Conservation (phyloP, 1,140 invertebrate species). For the Leptoteleia sp. region DNA sequence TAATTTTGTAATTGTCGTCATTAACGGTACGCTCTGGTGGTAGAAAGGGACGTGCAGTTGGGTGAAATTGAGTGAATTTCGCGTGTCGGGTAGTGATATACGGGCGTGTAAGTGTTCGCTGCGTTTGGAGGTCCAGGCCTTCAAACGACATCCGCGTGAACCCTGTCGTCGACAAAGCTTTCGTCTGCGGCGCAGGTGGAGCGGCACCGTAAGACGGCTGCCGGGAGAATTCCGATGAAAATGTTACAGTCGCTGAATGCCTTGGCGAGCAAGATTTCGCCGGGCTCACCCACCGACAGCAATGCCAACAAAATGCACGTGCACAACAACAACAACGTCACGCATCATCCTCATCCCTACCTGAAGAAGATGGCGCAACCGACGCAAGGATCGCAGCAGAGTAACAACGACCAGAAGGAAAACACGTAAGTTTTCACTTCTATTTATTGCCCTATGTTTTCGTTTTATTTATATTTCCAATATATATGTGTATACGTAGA, state of each 20-base stretch:
- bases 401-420: constrained; percentile 78
- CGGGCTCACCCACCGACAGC: constrained; percentile 83
- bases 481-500: too few species aligned
- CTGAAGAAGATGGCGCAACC: constrained; percentile 75
- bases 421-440: constrained; percentile 75
- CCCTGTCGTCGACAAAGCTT: constrained; percentile 73
- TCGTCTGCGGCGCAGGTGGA: constrained; percentile 63
- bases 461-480: constrained; percentile 3
- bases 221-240: constrained; percentile 76
- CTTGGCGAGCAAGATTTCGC: constrained; percentile 90
- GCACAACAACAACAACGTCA: constrained; percentile 82
- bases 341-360: constrained; percentile 77
- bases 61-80: constrained; percentile 10
- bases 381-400: constrained; percentile 67
- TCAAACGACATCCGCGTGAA: constrained; percentile 71
- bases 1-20: not conserved
- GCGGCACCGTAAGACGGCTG: constrained; percentile 68
- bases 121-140: constrained; percentile 74
- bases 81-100: constrained; percentile 11
- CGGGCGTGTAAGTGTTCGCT: constrained; percentile 41
- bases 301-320: constrained; percentile 80
- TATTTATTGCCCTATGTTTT: too few species aligned
- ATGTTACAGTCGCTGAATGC: constrained; percentile 90
- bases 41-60: not conserved
- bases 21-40: too few species aligned